These are phyloP conservation scores for Glaucidium brasilianum DNA, from an alignment of 2,113 vertebrate species.

Conservation along the genomic window DNA sequence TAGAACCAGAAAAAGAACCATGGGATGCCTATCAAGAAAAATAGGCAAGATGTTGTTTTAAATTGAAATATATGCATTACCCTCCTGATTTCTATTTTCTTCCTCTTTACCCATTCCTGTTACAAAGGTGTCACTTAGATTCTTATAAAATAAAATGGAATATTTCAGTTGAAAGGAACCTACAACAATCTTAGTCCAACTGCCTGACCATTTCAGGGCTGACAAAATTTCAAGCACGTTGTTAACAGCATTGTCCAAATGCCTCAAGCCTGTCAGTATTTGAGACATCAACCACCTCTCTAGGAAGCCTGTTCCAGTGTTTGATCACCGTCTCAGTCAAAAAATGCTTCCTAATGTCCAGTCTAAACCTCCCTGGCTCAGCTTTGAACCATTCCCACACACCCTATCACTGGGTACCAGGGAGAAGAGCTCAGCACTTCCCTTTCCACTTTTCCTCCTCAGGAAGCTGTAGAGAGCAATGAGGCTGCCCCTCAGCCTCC, in stretches of 20 bases:
- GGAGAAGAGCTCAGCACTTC: neutral
- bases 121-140: neutral
- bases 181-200: neutral
- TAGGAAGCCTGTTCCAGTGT: neutral
- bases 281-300: neutral
- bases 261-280: neutral
- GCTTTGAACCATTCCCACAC: neutral
- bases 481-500: neutral
- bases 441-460: neutral
- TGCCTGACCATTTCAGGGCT: neutral
- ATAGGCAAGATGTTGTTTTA: neutral
- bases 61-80: neutral
- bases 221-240: neutral
- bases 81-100: neutral
- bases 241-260: neutral
- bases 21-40: neutral
- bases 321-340: neutral
- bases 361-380: neutral
- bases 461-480: neutral
- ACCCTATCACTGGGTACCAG: neutral
- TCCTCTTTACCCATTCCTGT: neutral
- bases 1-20: neutral
- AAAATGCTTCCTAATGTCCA: neutral
- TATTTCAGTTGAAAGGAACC: neutral
- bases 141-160: neutral